These are phyloP conservation scores for Thunnus thynnus DNA, from an alignment of 2,113 vertebrate species.

Conservation along the genomic window DNA sequence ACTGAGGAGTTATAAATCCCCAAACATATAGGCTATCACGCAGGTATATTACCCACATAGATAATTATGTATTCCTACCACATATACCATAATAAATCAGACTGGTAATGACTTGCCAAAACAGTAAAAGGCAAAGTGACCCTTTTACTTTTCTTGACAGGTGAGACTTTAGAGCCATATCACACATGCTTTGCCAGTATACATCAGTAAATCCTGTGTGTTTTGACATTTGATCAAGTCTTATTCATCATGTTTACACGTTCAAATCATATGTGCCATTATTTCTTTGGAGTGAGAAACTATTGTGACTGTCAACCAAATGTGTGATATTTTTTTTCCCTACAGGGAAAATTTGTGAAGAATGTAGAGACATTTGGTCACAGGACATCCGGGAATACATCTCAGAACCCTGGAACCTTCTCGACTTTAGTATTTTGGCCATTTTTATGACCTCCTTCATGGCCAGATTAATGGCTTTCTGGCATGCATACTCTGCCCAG, in stretches of 20 bases:
- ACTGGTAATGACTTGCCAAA: constrained; percentile 15
- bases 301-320: background rate
- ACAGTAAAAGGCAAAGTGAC: constrained; percentile 25
- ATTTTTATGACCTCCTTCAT: constrained; percentile 96
- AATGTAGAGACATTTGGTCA: constrained; percentile 96
- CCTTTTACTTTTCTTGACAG: background rate
- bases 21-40: constrained; percentile 28
- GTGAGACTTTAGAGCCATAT: background rate
- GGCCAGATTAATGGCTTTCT: constrained; percentile 96
- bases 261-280: background rate
- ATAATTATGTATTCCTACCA: constrained; percentile 21
- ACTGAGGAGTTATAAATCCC: constrained; percentile 19
- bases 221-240: background rate
- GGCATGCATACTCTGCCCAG: constrained; percentile 94
- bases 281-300: constrained; percentile 8
- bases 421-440: constrained; percentile 96
- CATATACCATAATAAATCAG: constrained; percentile 36
- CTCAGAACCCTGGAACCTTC: constrained; percentile 97
- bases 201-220: background rate
- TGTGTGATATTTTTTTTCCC: constrained; percentile 9
- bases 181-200: background rate
- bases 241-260: background rate
- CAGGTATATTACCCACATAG: constrained; percentile 2
- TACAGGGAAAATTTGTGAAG: constrained; percentile 96
- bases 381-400: constrained; percentile 95